Percentiles rank a stretch among this genome's conserved stretches.
Evolutionary conservation across 1,140 invertebrate genomes (phyloP).

Genomic region (Ganaspis sp.): DNA sequence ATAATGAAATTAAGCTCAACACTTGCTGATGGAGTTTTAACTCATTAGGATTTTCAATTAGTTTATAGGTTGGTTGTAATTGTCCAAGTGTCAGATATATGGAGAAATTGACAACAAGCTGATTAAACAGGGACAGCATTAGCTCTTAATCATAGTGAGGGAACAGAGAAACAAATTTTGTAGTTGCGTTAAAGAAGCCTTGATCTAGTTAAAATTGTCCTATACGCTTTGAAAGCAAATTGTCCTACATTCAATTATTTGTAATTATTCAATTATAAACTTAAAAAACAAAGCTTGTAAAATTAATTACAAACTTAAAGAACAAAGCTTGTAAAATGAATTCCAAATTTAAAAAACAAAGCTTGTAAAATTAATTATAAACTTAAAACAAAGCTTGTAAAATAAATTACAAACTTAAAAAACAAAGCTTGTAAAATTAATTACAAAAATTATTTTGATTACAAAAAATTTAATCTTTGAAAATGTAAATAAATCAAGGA

Average conservation of each 20-base stretch:
- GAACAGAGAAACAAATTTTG: neutral
- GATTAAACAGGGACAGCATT: slow-evolving; percentile 18
- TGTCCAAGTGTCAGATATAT: neutral
- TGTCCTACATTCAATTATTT: neutral
- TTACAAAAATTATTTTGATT: too few species aligned
- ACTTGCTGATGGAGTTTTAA: slow-evolving; percentile 6
- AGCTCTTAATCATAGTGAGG: neutral
- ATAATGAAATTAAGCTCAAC: neutral
- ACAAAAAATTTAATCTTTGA: too few species aligned
- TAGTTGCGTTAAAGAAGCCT: slow-evolving; percentile 46
- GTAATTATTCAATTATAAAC: neutral
- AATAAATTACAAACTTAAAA: too few species aligned
- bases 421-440: too few species aligned
- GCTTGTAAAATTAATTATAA: too few species aligned
- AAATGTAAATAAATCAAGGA: too few species aligned
- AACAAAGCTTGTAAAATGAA: too few species aligned
- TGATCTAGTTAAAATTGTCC: slow-evolving; percentile 51
- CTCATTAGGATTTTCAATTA: slow-evolving; percentile 15
- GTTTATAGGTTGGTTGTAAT: neutral
- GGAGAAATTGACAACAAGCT: neutral
- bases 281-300: too few species aligned
- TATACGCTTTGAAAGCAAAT: slow-evolving; percentile 30
- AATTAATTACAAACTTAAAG: too few species aligned
- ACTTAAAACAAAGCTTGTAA: too few species aligned
- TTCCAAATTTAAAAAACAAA: too few species aligned